Percentiles rank a stretch among this genome's conserved stretches.
These are phyloP conservation scores for Cephus spinipes DNA, from an alignment of 2,888 invertebrate species.

Conservation along the genomic window DNA sequence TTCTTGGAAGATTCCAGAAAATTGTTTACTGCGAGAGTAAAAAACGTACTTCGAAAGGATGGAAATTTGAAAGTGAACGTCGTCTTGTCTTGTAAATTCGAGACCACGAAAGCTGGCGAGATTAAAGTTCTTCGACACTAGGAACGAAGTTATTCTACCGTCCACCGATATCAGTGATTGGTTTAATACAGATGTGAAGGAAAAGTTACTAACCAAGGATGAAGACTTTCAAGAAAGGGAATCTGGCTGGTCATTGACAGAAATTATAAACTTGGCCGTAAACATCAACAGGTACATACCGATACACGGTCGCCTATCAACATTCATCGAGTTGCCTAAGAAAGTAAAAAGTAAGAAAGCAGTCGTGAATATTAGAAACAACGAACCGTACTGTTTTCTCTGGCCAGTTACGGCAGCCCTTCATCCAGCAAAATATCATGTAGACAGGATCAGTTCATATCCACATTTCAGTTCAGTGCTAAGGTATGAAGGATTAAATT, in stretches of 20 bases:
- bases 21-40: no score
- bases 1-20: no score
- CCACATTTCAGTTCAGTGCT: constrained; percentile 26
- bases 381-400: constrained; percentile 35
- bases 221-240: constrained; percentile 40
- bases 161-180: constrained; percentile 31
- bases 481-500: constrained; percentile 28
- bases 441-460: constrained; percentile 23
- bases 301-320: constrained; percentile 24
- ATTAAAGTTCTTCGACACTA: constrained; percentile 36
- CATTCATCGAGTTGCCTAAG: constrained; percentile 29
- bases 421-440: constrained; percentile 19
- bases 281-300: constrained; percentile 27
- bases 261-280: constrained; percentile 25
- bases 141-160: constrained; percentile 30
- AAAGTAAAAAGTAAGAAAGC: constrained; percentile 31
- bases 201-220: constrained; percentile 27
- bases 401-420: constrained; percentile 33
- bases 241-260: constrained; percentile 36
- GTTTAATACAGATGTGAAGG: constrained; percentile 26
- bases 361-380: constrained; percentile 39
- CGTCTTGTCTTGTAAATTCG: constrained; percentile 15
- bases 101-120: constrained; percentile 5
- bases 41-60: no score
- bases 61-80: no score